Percentiles rank a stretch among this genome's conserved stretches.
These are phyloP conservation scores for Thamnophis elegans DNA, from an alignment of 2,797 vertebrate species.

Conservation along the genomic window DNA sequence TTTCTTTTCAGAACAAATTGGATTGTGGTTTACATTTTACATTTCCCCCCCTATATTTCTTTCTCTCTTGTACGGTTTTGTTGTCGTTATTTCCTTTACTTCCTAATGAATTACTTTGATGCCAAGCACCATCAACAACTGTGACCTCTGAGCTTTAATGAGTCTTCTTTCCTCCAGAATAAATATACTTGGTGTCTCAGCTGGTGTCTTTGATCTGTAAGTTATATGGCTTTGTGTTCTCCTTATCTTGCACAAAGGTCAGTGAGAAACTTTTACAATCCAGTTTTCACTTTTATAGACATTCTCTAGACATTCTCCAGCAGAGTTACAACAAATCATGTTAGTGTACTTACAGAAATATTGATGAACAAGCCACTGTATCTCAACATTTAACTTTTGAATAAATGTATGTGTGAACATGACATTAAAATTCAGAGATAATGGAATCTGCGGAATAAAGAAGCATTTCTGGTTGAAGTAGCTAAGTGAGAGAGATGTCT, in stretches of 20 bases:
- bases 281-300: neutral
- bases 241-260: conserved; percentile 8
- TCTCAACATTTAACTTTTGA: neutral
- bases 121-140: neutral
- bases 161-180: neutral
- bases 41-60: neutral
- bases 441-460: neutral
- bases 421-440: neutral
- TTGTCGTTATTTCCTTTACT: neutral
- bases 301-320: neutral
- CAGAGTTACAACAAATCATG: neutral
- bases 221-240: conserved; percentile 12
- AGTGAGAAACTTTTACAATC: neutral
- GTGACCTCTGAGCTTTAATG: conserved; percentile 15
- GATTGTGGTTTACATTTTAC: neutral
- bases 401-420: neutral
- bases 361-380: neutral
- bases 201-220: neutral
- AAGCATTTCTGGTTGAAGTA: neutral
- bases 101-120: conserved; percentile 7
- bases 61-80: conserved; percentile 1
- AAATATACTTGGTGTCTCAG: conserved; percentile 2
- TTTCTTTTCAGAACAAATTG: conserved; percentile 16
- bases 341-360: neutral
- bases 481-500: neutral